Percentiles rank a stretch among this genome's conserved stretches.
Evolutionary conservation across 2,888 invertebrate species (phyloP).

Genomic region (Pasiphila rectangulata): DNA sequence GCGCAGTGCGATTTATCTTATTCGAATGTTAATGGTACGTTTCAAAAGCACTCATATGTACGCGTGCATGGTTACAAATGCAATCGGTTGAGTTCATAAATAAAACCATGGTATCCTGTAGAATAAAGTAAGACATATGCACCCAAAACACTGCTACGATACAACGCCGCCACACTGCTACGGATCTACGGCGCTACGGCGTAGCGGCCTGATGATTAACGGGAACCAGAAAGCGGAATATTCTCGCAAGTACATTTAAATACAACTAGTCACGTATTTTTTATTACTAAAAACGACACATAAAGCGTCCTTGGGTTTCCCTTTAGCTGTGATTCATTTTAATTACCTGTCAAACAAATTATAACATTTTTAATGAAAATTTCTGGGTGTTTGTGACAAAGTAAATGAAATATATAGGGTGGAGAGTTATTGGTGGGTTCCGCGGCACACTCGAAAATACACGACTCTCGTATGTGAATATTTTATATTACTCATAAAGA

Average conservation of each 20-base stretch:
- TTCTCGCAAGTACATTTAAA: neutral
- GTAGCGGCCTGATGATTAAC: constrained; percentile 26
- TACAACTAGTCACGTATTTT: neutral
- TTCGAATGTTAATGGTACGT: too few species aligned
- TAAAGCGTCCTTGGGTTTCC: constrained; percentile 9
- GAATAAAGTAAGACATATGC: too few species aligned
- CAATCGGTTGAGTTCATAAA: too few species aligned
- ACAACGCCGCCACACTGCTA: constrained; percentile 30
- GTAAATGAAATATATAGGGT: constrained; percentile 27
- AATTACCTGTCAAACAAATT: constrained; percentile 2
- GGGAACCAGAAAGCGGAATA: constrained; percentile 24
- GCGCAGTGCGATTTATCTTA: too few species aligned
- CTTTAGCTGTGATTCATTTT: constrained; percentile 12
- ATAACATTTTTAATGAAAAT: constrained; percentile 14
- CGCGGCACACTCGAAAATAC: constrained; percentile 21
- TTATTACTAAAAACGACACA: neutral
- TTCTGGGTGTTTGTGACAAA: constrained; percentile 26
- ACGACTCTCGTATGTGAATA: constrained; percentile 36
- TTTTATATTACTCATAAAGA: constrained; percentile 37
- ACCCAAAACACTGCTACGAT: too few species aligned
- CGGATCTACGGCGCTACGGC: constrained; percentile 24
- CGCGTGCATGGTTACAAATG: too few species aligned
- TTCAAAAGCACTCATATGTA: too few species aligned
- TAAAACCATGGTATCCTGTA: too few species aligned
- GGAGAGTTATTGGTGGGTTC: constrained; percentile 33